Percentiles rank a stretch among this genome's conserved stretches.
phyloP scores from a whole-genome alignment of 1,140 invertebrate species.

The Drosophila prosaltans region DNA sequence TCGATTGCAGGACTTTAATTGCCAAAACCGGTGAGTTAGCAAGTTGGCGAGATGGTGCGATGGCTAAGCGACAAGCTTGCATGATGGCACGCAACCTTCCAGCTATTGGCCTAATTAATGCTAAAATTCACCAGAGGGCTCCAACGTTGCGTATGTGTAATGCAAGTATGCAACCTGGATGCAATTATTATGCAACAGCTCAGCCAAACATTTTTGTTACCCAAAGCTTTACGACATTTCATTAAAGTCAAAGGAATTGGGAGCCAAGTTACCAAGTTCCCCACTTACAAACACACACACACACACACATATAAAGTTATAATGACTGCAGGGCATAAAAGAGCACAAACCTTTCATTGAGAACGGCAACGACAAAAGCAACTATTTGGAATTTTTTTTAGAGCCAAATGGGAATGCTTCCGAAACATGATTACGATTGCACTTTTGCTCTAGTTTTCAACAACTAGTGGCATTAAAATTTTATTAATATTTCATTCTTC shows the following conservation, averaged over 20 bases:
- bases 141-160: conserved; percentile 74
- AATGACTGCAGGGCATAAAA: conserved; percentile 12
- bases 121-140: conserved; percentile 49
- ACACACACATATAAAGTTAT: conserved; percentile 1
- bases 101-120: conserved; percentile 68
- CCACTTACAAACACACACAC: background rate
- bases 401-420: background rate
- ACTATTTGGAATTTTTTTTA: background rate
- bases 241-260: conserved; percentile 52
- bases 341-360: conserved; percentile 12
- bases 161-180: conserved; percentile 34
- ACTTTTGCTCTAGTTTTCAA: background rate
- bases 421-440: background rate
- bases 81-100: conserved; percentile 62
- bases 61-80: conserved; percentile 49
- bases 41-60: background rate
- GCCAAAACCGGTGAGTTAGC: conserved; percentile 13
- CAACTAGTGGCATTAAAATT: background rate
- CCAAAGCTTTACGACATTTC: conserved; percentile 61
- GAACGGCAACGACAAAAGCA: background rate
- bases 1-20: conserved; percentile 68
- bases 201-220: conserved; percentile 54
- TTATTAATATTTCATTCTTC: background rate
- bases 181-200: conserved; percentile 11
- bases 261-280: conserved; percentile 12